Evolutionary conservation across 2,113 vertebrate species (phyloP).

Genomic region (Glaucidium brasilianum): DNA sequence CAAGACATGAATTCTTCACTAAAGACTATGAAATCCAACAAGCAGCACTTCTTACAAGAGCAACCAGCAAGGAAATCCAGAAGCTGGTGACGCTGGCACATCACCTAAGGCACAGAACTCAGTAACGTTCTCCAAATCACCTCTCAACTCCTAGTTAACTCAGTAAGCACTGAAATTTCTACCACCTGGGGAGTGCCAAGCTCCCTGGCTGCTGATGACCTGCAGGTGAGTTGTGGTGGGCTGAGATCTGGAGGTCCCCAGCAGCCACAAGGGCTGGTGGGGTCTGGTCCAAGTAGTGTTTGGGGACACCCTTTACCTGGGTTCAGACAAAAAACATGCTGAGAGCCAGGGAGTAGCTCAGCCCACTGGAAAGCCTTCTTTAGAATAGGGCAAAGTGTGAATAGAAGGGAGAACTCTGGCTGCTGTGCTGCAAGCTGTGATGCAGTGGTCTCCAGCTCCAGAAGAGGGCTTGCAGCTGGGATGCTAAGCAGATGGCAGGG

Average conservation of each 20-base stretch:
- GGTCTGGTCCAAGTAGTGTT: background rate
- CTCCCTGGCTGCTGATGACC: background rate
- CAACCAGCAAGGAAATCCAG: background rate
- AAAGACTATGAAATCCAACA: background rate
- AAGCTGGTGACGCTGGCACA: rapidly evolving
- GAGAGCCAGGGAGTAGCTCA: background rate
- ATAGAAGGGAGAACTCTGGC: background rate
- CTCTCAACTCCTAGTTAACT: background rate
- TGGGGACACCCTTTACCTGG: rapidly evolving
- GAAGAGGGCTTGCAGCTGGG: background rate
- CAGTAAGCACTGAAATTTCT: background rate
- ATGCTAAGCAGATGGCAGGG: background rate
- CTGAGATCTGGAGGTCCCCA: background rate
- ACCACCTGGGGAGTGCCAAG: background rate
- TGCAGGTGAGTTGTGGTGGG: background rate
- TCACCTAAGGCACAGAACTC: background rate
- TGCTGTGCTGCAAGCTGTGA: background rate
- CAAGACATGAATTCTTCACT: background rate
- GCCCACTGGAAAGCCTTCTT: background rate
- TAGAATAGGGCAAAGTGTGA: background rate
- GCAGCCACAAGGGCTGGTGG: background rate
- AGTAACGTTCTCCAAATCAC: rapidly evolving
- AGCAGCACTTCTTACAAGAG: background rate
- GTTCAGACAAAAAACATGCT: rapidly evolving
- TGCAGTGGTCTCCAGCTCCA: background rate